Percentiles rank a stretch among this genome's conserved stretches.
Evolutionary conservation across 2,113 vertebrate species (phyloP).

Genomic region (Muntiacus muntjak): DNA sequence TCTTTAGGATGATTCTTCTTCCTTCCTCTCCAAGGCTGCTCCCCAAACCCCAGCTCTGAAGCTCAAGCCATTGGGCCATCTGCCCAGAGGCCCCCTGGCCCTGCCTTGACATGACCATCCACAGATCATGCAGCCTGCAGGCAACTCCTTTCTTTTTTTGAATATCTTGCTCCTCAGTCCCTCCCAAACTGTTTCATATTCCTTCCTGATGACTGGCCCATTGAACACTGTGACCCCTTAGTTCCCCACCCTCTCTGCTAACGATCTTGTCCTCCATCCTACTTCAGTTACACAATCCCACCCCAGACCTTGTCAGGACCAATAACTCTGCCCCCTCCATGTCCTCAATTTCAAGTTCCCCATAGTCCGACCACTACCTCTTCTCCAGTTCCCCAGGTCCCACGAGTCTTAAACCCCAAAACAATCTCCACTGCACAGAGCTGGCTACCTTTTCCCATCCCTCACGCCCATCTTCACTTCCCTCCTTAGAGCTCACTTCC

Average conservation of each 20-base stretch:
- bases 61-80: not conserved
- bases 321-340: fast-evolving
- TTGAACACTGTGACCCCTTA: too few relatives aligned
- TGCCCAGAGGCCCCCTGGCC: not conserved
- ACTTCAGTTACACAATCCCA: not conserved
- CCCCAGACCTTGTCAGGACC: not conserved
- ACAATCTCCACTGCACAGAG: not conserved
- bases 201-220: not conserved
- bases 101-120: too few relatives aligned
- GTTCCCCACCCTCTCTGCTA: not conserved
- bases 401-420: not conserved
- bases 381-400: not conserved
- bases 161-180: not conserved
- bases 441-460: not conserved
- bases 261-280: too few relatives aligned
- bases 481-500: not conserved
- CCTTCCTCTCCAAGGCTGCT: not conserved
- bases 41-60: not conserved
- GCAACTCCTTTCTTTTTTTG: not conserved
- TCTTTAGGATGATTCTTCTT: not conserved
- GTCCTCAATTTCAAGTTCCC: not conserved
- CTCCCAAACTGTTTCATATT: not conserved
- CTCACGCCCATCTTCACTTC: not conserved
- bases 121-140: not conserved
- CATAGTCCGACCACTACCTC: not conserved